Conservation (phyloP, 2,113 vertebrate genomes). For the Thalassoma bifasciatum region DNA sequence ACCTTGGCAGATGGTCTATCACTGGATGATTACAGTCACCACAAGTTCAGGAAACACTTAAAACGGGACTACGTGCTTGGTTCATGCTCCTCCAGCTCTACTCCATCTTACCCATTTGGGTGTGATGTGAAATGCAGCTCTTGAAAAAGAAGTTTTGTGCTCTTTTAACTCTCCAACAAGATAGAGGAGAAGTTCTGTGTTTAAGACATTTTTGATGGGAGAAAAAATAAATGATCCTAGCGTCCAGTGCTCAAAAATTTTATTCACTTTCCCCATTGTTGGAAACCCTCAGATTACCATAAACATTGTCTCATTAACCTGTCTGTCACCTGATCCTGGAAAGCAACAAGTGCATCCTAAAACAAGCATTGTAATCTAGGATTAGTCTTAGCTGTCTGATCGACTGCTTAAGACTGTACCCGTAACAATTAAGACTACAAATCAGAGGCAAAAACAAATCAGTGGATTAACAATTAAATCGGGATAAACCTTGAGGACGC, state of each 20-base stretch:
- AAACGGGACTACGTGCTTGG: constrained; percentile 26
- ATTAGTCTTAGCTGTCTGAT: constrained; percentile 38
- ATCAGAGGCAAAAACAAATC: not conserved
- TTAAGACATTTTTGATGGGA: not conserved
- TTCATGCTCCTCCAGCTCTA: constrained; percentile 37
- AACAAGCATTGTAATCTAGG: constrained; percentile 37
- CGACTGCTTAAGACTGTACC: not conserved
- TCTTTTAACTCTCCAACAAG: not conserved
- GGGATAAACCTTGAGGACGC: not conserved
- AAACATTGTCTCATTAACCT: not conserved
- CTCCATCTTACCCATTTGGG: not conserved
- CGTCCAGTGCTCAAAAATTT: not conserved
- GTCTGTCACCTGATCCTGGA: not conserved
- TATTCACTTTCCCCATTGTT: not conserved
- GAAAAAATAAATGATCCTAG: not conserved
- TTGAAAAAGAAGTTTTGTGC: not conserved
- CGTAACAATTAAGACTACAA: not conserved
- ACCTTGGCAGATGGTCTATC: constrained; percentile 26
- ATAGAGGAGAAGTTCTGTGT: not conserved
- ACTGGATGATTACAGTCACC: constrained; percentile 18
- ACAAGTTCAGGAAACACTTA: constrained; percentile 26
- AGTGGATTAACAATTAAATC: not conserved
- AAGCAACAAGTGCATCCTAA: constrained; percentile 12
- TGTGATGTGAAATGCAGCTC: not conserved
- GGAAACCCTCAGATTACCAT: not conserved